These are phyloP conservation scores for Malacosoma neustria DNA, from an alignment of 2,888 invertebrate genomes.

Conservation along the genomic window DNA sequence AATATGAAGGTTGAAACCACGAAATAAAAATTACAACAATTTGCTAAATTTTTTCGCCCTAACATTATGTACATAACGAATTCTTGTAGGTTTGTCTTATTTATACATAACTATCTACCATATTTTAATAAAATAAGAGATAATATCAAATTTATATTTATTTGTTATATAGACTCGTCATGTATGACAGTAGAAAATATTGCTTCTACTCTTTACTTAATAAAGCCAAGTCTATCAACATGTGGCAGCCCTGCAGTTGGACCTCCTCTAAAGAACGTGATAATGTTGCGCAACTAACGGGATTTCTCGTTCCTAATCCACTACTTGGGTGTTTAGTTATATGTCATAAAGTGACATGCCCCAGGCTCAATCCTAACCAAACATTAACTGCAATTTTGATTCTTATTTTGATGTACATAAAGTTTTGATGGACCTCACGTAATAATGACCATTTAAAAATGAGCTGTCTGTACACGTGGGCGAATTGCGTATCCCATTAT, in stretches of 20 bases:
- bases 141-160: no score
- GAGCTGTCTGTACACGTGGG: conserved; percentile 41
- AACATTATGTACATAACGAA: no score
- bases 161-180: no score
- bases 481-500: conserved; percentile 47
- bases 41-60: no score
- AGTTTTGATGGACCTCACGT: conserved; percentile 10
- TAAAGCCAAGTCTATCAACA: no score
- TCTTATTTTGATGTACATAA: conserved; percentile 22
- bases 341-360: conserved; percentile 49
- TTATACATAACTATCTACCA: no score
- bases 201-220: no score
- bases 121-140: no score
- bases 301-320: conserved; percentile 52
- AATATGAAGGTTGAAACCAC: no score
- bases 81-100: no score
- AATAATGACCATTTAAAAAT: conserved; percentile 4
- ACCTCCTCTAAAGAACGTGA: neutral
- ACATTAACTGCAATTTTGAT: conserved; percentile 15
- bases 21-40: no score
- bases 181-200: no score
- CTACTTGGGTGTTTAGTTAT: conserved; percentile 71
- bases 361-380: conserved; percentile 16
- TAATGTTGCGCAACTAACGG: conserved; percentile 44
- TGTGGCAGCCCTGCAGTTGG: neutral